Percentiles rank a stretch among this genome's conserved stretches.
Conservation (phyloP, 2,888 invertebrate species). For the Tiliacea citrago region DNA sequence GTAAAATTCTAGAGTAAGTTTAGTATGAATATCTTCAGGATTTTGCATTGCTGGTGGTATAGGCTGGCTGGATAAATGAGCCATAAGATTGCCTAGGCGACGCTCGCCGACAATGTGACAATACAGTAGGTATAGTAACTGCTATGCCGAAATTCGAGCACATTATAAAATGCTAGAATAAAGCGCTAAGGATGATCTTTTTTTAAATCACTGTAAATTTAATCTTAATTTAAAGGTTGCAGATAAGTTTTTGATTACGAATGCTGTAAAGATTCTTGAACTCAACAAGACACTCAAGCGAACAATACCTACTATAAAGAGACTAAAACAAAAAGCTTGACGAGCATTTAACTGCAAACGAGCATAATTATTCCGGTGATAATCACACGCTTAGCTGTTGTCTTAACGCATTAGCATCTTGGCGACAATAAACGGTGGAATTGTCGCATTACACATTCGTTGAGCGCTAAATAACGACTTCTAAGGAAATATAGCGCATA, state of each 20-base stretch:
- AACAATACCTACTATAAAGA: conserved; percentile 55
- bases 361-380: conserved; percentile 65
- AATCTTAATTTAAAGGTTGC: background rate
- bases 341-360: conserved; percentile 66
- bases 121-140: background rate
- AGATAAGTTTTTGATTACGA: background rate
- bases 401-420: conserved; percentile 59
- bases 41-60: background rate
- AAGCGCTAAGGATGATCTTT: too few species aligned
- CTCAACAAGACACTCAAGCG: conserved; percentile 1
- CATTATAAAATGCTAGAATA: background rate
- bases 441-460: conserved; percentile 50
- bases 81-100: background rate
- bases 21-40: background rate
- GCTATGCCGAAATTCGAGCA: background rate
- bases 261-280: background rate
- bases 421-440: conserved; percentile 62
- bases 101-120: too few species aligned
- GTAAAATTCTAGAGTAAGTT: background rate
- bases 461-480: conserved; percentile 47
- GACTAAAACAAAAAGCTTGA: conserved; percentile 47
- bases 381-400: conserved; percentile 66
- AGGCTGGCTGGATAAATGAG: background rate
- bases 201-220: background rate
- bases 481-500: conserved; percentile 40